Evolutionary conservation across 1,140 invertebrate species (phyloP).

Genomic region (Eueides isabella): DNA sequence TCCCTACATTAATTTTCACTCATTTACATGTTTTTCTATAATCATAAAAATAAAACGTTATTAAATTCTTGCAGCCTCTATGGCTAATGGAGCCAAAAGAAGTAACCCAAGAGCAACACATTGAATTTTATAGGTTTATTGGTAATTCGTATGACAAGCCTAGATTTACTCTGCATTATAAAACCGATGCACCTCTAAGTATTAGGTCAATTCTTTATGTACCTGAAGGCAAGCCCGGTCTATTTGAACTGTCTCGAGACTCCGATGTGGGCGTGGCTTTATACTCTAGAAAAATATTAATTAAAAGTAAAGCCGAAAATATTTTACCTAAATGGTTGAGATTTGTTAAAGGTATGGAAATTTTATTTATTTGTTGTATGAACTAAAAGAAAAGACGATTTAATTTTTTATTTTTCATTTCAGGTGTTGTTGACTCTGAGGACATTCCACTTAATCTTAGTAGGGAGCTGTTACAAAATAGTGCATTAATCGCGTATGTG

Average conservation of each 20-base stretch:
- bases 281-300: slow-evolving; percentile 95
- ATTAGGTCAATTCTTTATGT: slow-evolving; percentile 96
- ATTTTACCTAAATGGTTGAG: slow-evolving; percentile 97
- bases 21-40: neutral
- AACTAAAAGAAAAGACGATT: neutral
- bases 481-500: slow-evolving; percentile 91
- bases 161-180: slow-evolving; percentile 92
- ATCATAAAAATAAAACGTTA: neutral
- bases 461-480: slow-evolving; percentile 97
- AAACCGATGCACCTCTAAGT: slow-evolving; percentile 94
- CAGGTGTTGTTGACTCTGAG: slow-evolving; percentile 97
- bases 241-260: slow-evolving; percentile 95
- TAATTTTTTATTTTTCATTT: slow-evolving; percentile 37
- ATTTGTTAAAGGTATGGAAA: slow-evolving; percentile 92
- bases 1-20: slow-evolving; percentile 19
- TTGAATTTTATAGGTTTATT: slow-evolving; percentile 95
- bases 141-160: slow-evolving; percentile 93
- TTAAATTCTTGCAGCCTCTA: slow-evolving; percentile 86
- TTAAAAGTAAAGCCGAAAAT: slow-evolving; percentile 95
- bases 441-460: slow-evolving; percentile 99
- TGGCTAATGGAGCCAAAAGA: slow-evolving; percentile 97
- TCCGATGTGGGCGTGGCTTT: slow-evolving; percentile 91
- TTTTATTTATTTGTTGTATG: slow-evolving; percentile 3
- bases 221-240: slow-evolving; percentile 93
- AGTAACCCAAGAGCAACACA: slow-evolving; percentile 92